Evolutionary conservation across 2,797 vertebrate genomes (phyloP).

Genomic region (Manis crassicaudata): DNA sequence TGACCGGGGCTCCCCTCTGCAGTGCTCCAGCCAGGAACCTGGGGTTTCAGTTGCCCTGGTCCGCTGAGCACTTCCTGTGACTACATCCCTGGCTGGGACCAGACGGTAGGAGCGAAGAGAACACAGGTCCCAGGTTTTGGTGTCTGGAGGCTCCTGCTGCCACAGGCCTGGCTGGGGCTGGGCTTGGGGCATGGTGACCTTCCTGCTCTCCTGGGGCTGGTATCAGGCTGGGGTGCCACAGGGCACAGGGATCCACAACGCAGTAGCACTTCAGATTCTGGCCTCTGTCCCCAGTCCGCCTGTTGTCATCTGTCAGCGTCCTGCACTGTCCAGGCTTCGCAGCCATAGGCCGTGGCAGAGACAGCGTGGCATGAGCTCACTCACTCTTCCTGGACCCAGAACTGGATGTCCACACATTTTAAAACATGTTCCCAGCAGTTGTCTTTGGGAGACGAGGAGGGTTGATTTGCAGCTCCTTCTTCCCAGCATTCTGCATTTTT

Average conservation of each 20-base stretch:
- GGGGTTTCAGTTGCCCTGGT: neutral
- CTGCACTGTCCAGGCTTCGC: neutral
- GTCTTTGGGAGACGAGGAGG: neutral
- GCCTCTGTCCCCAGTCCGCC: neutral
- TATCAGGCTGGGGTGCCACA: neutral
- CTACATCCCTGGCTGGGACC: neutral
- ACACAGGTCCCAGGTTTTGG: neutral
- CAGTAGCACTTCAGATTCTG: neutral
- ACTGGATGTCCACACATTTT: neutral
- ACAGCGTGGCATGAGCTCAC: neutral
- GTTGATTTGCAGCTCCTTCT: neutral
- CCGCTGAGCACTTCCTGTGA: neutral
- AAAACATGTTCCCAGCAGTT: neutral
- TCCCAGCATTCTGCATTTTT: neutral
- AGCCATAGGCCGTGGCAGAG: neutral
- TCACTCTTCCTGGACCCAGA: neutral
- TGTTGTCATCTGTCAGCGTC: neutral
- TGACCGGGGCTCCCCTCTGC: neutral
- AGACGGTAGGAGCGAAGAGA: neutral
- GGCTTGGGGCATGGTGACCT: too few species aligned
- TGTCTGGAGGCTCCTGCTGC: neutral
- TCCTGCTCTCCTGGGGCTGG: neutral
- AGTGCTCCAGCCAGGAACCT: neutral
- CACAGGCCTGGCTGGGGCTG: neutral
- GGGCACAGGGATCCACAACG: too few species aligned